Evolutionary conservation across 2,888 invertebrate genomes (phyloP), one percentile per base, ranked within the genome.

Genomic region (Parapristionchus giblindavisi): DNA sequence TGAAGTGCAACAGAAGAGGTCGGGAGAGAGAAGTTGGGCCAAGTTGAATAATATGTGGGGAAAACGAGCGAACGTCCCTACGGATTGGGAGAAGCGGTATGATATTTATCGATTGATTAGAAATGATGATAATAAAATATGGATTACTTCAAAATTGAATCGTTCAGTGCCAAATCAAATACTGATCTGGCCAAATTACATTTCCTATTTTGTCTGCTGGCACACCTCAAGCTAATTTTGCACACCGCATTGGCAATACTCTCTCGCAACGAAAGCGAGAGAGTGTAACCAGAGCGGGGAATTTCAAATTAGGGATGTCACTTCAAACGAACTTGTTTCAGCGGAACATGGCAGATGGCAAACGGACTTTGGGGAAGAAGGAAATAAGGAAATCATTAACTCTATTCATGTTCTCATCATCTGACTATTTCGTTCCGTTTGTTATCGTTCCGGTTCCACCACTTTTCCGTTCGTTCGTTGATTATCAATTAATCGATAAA

Each of bases 31-130:
- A 8, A 71, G 70, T 36, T 71, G 70, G 70, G 56, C 29, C 56
- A 71, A 71, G 56, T 40, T 71, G 40, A 71, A 71, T 40, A 71
- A 54, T n/a, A 71, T 71, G 70, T 71, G 70, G 70, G 70, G 70
- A 24, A 71, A 71, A 40, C 70, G 70, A 27, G 40, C 70, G 0
- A 54, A 51, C 5, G 38, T 29, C n/a, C 38, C 70, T 2, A 56
- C 29, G 14, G 70, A 71, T 21, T 71, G 70, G 70, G 70, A 71
- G 8, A 71, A 71, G 17, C 54, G 70, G 70, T 56, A 32, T 8
- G 54, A n/a, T 51, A 68, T 38, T 32, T 60, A 32, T 60, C 27
- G 8, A 24, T n/a, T n/a, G 8, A 6, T 54, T 24, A 54, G n/a
- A 24, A 24, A 54, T 43, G 17, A 43, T 14, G 8, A 17, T 43